A percentile compares a stretch with the other conserved stretches of the same genome.
These are phyloP conservation scores for Phylloscopus whistleri DNA, from an alignment of 2,113 vertebrate genomes.

Conservation along the genomic window DNA sequence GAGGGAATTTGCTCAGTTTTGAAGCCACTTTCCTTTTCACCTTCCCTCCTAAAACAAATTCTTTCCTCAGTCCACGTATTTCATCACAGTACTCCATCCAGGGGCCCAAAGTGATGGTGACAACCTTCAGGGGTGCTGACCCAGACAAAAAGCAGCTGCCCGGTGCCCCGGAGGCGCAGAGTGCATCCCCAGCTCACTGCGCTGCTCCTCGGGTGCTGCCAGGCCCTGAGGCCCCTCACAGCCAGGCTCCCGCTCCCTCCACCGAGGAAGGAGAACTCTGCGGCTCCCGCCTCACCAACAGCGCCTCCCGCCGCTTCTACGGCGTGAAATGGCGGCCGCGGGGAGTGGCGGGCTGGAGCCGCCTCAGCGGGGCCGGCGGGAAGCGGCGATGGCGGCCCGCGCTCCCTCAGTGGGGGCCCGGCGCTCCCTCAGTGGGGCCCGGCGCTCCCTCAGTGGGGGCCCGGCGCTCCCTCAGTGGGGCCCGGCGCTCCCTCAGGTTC, in stretches of 20 bases:
- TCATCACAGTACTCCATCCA: neutral
- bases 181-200: accelerated
- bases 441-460: neutral
- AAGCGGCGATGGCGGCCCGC: neutral
- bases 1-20: neutral
- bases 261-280: accelerated
- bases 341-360: accelerated
- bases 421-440: too few species aligned
- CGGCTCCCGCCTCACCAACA: neutral
- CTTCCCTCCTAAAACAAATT: neutral
- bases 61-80: neutral
- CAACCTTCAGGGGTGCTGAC: too few species aligned
- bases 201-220: accelerated
- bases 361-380: neutral
- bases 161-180: accelerated
- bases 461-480: too few species aligned
- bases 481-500: neutral
- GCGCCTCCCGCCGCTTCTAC: neutral
- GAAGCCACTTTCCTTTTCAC: neutral
- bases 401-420: accelerated
- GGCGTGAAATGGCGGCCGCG: neutral
- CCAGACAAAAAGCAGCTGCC: neutral
- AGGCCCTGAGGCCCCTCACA: neutral
- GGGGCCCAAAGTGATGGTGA: accelerated
- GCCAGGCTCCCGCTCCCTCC: neutral